A percentile compares a stretch with the other conserved stretches of the same genome.
These are phyloP conservation scores for Theocolax elegans DNA, from an alignment of 1,140 invertebrate genomes.

Conservation along the genomic window DNA sequence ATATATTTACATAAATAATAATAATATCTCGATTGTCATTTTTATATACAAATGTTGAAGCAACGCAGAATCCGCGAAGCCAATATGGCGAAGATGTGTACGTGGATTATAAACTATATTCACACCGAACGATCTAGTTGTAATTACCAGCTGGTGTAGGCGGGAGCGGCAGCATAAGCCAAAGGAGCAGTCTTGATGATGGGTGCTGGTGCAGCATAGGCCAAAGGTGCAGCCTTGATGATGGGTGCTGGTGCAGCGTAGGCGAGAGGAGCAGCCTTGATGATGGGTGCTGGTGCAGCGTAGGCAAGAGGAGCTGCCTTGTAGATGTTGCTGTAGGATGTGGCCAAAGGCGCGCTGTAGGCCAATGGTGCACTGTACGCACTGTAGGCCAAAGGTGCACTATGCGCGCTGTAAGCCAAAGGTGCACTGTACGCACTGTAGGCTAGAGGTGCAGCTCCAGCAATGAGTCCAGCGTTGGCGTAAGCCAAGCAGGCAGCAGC, in stretches of 20 bases:
- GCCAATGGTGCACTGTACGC: neutral
- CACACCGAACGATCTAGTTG: no score
- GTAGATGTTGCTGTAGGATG: slow-evolving; percentile 7
- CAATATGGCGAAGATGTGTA: no score
- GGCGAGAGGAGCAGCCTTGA: slow-evolving; percentile 17
- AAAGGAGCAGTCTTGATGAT: slow-evolving; percentile 18
- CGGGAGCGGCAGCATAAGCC: no score
- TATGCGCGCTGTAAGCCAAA: neutral
- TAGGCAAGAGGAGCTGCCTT: slow-evolving; percentile 7
- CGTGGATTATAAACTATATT: no score
- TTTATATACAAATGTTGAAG: no score
- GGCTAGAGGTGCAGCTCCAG: neutral
- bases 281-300: slow-evolving; percentile 6
- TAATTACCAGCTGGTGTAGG: no score
- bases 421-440: neutral
- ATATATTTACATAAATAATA: no score
- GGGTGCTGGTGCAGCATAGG: slow-evolving; percentile 3
- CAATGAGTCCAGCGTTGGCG: neutral
- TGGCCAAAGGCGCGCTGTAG: neutral
- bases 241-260: slow-evolving; percentile 2
- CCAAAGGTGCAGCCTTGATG: neutral
- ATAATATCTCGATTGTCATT: no score
- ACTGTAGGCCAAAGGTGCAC: neutral
- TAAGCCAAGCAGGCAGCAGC: neutral
- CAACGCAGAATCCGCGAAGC: no score